phyloP scores from a whole-genome alignment of 1,140 invertebrate genomes.

The Calliopsis andreniformis region DNA sequence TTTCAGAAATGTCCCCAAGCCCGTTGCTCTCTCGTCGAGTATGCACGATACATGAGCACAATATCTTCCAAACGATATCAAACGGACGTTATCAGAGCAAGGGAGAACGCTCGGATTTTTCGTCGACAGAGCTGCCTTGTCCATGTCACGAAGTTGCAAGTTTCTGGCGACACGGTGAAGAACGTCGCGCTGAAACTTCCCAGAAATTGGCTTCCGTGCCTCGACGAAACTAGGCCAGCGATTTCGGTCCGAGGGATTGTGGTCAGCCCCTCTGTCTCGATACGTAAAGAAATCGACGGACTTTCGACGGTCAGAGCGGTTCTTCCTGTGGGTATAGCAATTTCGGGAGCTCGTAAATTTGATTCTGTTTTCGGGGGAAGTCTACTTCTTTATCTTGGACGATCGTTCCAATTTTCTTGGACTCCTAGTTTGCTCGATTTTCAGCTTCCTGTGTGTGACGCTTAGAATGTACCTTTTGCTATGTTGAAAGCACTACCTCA shows the following conservation, averaged over 20 bases:
- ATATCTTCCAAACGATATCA: too few relatives aligned
- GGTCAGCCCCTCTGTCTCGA: neutral
- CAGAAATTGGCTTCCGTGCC: conserved; percentile 9
- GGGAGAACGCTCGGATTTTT: neutral
- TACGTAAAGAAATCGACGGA: neutral
- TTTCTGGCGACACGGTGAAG: neutral
- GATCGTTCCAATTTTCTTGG: neutral
- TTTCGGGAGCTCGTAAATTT: neutral
- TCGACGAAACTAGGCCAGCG: conserved; percentile 19
- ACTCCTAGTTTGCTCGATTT: too few relatives aligned
- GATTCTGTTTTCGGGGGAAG: too few relatives aligned
- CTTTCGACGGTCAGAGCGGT: too few relatives aligned
- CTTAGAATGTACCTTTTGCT: too few relatives aligned
- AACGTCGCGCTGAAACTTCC: neutral
- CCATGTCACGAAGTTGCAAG: neutral
- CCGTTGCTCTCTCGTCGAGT: neutral
- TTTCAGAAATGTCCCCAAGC: conserved; percentile 12
- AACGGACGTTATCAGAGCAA: neutral
- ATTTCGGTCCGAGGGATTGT: conserved; percentile 4
- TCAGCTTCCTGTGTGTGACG: too few relatives aligned
- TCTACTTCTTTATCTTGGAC: neutral
- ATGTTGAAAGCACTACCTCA: too few relatives aligned
- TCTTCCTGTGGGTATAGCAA: neutral
- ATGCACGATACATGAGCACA: neutral
- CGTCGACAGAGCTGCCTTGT: neutral